phyloP scores from a whole-genome alignment of 2,113 vertebrate genomes.

The Athene cunicularia region DNA sequence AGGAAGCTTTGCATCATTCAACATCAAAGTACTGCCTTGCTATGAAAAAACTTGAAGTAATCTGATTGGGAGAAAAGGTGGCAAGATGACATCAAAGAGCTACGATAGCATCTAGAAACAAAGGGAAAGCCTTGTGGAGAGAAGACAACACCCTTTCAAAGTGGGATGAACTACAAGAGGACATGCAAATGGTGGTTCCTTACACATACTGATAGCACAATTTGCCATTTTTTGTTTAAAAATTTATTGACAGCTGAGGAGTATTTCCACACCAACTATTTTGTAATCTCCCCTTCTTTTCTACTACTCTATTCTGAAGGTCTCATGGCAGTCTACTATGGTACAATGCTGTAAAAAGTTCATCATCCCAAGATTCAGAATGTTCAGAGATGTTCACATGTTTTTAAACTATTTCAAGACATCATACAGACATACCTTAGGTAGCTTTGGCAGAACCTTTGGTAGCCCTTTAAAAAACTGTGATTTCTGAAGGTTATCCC shows the following conservation, averaged over 20 bases:
- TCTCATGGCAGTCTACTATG: neutral
- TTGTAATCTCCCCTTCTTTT: neutral
- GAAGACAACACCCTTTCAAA: neutral
- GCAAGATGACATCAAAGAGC: neutral
- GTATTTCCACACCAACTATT: neutral
- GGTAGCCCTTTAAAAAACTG: constrained; percentile 98
- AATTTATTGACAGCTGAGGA: neutral
- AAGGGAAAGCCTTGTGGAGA: neutral
- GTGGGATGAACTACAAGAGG: neutral
- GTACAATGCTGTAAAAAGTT: neutral
- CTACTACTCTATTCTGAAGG: neutral
- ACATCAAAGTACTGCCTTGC: neutral
- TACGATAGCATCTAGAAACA: neutral
- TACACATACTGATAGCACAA: neutral
- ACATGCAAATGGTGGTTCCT: neutral
- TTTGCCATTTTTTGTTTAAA: neutral
- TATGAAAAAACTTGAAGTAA: neutral
- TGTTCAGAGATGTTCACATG: neutral
- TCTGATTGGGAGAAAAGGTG: neutral
- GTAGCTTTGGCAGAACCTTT: constrained; percentile 94
- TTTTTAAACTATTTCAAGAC: neutral
- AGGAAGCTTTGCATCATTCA: neutral
- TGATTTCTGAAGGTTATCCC: constrained; percentile 98
- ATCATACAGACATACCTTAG: constrained; percentile 83
- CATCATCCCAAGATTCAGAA: neutral